phyloP scores from a whole-genome alignment of 1,140 invertebrate species.

The Drosophila subobscura region DNA sequence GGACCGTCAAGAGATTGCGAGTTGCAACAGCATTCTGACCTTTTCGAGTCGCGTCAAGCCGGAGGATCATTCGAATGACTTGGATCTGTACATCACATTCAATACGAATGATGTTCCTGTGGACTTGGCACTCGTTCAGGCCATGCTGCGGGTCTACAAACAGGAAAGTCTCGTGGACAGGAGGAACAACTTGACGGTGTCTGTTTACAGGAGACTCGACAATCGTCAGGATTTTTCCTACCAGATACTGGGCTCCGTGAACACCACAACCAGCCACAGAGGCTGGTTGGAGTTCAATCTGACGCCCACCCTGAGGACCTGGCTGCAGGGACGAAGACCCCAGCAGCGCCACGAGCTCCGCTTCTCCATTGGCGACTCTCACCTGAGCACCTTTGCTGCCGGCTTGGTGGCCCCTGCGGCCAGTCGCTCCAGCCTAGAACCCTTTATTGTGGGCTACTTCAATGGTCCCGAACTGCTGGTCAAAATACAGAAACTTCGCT shows the following conservation, averaged over 20 bases:
- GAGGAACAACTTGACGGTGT: conserved; percentile 54
- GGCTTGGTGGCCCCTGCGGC: conserved; percentile 52
- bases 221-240: conserved; percentile 54
- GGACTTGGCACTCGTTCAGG: conserved; percentile 61
- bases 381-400: conserved; percentile 34
- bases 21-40: conserved; percentile 75
- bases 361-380: conserved; percentile 45
- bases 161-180: conserved; percentile 43
- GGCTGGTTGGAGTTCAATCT: conserved; percentile 80
- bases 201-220: conserved; percentile 56
- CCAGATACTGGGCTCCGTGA: conserved; percentile 63
- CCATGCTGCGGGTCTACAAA: conserved; percentile 71
- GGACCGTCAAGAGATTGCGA: conserved; percentile 74
- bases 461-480: conserved; percentile 75
- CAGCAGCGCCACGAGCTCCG: conserved; percentile 56
- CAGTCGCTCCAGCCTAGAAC: conserved; percentile 52
- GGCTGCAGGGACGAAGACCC: conserved; percentile 47
- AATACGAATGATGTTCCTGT: conserved; percentile 73
- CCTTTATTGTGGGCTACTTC: conserved; percentile 78
- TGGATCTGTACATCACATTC: conserved; percentile 59
- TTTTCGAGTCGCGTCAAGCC: conserved; percentile 59
- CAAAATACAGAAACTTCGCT: conserved; percentile 72
- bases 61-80: neutral
- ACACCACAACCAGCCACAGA: conserved; percentile 56
- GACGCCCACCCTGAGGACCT: conserved; percentile 54